These are phyloP conservation scores for Nymphalis urticae DNA, from an alignment of 2,888 invertebrate genomes.

Conservation along the genomic window DNA sequence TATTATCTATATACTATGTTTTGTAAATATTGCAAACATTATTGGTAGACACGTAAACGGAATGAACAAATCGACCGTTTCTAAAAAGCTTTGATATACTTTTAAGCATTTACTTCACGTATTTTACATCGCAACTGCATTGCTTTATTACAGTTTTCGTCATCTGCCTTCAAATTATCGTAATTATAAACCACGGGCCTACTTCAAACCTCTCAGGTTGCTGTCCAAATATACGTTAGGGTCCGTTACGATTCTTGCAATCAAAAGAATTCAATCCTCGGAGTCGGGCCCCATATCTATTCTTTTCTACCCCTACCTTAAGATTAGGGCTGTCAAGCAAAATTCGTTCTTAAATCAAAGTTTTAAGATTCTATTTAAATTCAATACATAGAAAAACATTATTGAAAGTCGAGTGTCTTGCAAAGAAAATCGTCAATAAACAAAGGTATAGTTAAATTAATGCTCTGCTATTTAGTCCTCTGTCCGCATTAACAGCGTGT, in stretches of 20 bases:
- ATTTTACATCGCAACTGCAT: conserved; percentile 30
- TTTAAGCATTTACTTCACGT: conserved; percentile 42
- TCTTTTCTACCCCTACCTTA: conserved; percentile 69
- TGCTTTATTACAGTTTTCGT: conserved; percentile 46
- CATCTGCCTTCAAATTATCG: conserved; percentile 77
- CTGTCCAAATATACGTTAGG: conserved; percentile 81
- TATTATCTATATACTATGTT: no score
- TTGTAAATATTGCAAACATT: no score
- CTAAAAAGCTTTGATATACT: conserved; percentile 1
- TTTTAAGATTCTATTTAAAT: conserved; percentile 40
- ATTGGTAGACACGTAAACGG: not conserved
- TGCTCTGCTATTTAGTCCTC: conserved; percentile 59
- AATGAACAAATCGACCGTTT: not conserved
- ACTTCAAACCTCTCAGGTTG: conserved; percentile 77
- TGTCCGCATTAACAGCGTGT: conserved; percentile 52
- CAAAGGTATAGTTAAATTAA: conserved; percentile 77
- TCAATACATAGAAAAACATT: conserved; percentile 28
- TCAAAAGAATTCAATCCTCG: conserved; percentile 74
- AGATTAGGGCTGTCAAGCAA: conserved; percentile 34
- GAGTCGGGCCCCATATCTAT: conserved; percentile 78
- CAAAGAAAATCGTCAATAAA: conserved; percentile 77
- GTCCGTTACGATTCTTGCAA: conserved; percentile 74
- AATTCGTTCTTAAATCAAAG: conserved; percentile 37
- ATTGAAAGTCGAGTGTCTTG: conserved; percentile 69
- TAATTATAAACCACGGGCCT: conserved; percentile 77